Conservation (phyloP, 2,888 invertebrate genomes). For the Dicranocentrus wangi region DNA sequence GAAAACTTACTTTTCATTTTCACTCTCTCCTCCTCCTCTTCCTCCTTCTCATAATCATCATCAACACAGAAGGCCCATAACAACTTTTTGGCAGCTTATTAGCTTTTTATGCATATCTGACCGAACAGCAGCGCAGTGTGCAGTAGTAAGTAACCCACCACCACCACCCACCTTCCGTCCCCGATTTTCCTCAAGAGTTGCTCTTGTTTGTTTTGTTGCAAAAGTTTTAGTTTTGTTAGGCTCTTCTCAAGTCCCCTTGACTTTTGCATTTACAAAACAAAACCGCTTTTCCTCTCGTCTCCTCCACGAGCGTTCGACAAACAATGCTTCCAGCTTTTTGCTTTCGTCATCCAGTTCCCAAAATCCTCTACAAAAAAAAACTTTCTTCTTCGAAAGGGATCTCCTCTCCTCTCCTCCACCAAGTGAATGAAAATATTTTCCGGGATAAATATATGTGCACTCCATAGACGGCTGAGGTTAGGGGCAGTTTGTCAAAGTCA, state of each 20-base stretch:
- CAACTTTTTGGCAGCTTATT: constrained; percentile 39
- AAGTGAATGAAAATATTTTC: constrained; percentile 11
- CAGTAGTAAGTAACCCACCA: too few species aligned
- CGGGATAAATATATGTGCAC: constrained; percentile 12
- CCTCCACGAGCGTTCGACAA: too few species aligned
- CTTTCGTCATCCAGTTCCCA: neutral
- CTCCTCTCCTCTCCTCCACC: too few species aligned
- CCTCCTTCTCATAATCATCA: neutral
- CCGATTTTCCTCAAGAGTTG: neutral
- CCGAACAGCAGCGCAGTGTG: too few species aligned
- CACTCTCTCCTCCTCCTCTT: neutral
- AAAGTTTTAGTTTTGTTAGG: constrained; percentile 28
- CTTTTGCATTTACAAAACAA: neutral
- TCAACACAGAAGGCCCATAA: neutral
- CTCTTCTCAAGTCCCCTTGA: constrained; percentile 22
- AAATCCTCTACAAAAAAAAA: too few species aligned
- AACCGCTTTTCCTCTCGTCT: neutral
- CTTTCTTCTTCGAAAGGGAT: too few species aligned
- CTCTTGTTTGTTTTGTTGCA: constrained; percentile 27
- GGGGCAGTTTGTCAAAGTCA: constrained; percentile 61
- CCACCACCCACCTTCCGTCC: neutral
- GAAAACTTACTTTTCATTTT: constrained; percentile 2
- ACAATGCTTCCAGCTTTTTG: neutral
- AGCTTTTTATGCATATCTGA: constrained; percentile 26
- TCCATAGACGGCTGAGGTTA: constrained; percentile 40